phyloP scores from a whole-genome alignment of 2,797 vertebrate genomes.

The Xerus rutilus region DNA sequence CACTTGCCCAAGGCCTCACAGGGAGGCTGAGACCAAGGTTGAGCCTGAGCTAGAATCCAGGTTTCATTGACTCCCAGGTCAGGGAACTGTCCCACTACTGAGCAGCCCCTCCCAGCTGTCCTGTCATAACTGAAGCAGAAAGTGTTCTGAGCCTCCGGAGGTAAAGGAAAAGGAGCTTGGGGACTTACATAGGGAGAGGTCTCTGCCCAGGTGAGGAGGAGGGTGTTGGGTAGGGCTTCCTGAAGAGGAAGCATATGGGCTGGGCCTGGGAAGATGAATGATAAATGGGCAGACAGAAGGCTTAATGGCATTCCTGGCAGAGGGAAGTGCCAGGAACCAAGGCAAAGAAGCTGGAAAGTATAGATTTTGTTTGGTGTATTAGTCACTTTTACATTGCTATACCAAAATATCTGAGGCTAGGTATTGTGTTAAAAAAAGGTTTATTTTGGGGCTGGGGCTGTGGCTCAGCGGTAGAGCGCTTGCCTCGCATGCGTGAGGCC shows the following conservation, averaged over 20 bases:
- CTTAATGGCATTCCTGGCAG: not conserved
- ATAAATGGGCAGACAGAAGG: not conserved
- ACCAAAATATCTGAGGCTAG: not conserved
- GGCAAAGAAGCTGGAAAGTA: not conserved
- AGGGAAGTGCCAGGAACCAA: not conserved
- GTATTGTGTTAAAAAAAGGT: not conserved
- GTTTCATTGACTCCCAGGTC: not conserved
- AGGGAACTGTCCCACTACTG: not conserved
- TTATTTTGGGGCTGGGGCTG: too few relatives aligned
- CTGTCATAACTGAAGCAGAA: not conserved
- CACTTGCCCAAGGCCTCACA: not conserved
- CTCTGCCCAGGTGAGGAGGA: not conserved
- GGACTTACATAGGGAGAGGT: not conserved
- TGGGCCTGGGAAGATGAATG: not conserved
- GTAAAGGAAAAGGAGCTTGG: not conserved
- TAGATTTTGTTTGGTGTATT: not conserved
- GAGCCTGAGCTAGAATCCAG: not conserved
- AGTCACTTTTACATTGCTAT: not conserved
- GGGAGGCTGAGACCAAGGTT: not conserved
- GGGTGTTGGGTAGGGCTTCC: not conserved
- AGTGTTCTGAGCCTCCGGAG: not conserved
- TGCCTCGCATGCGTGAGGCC: too few relatives aligned
- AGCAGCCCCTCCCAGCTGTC: not conserved
- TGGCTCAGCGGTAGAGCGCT: too few relatives aligned
- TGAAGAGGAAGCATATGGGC: not conserved